Evolutionary conservation across 2,888 invertebrate genomes (phyloP), one percentile per base, ranked within the genome.

Genomic region (Hyppa rectilinea): DNA sequence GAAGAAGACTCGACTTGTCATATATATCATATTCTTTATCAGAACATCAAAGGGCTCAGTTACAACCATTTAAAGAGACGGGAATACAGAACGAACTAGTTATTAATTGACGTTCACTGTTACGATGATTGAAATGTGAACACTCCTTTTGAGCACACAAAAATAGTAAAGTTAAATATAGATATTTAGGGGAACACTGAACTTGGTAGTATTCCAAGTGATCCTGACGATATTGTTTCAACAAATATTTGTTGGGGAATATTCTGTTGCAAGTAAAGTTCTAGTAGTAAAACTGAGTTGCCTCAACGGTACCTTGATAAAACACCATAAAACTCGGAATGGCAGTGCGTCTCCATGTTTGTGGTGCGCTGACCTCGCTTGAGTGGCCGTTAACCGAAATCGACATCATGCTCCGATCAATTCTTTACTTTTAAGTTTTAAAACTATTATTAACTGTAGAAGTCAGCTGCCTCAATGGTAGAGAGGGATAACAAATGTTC

Each of bases 231-330:
- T 67, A 66, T 56, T 71, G 53, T 76, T 59, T 61, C 53, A 52
- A 70, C 53, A 71, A 72, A 77, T 82, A 62, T 78, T 81, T 66
- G 74, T 76, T 80, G 31, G 29, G 40, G 47, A 59, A 45, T 31
- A 78, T 68, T 80, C 71, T 75, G 52, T 71, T 60, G 69, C 65
- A 59, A 75, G 59, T 75, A 63, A 76, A 81, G 78, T 80, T 78
- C 62, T 66, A 87, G 86, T 87, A 87, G 87, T 92, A 91, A 91
- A 92, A 90, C 87, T 89, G 84, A 87, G 88, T 90, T 83, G 84
- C 72, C 70, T 85, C 86, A 92, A 92, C 91, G 91, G 91, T 92
- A 92, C 89, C 89, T 92, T 92, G 91, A 91, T 92, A 92, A 91
- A 91, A 92, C 90, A 91, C 90, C 89, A 92, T 92, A 92, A 83